phyloP scores from a whole-genome alignment of 1,140 invertebrate genomes.

The Drosophila lacteicornis region DNA sequence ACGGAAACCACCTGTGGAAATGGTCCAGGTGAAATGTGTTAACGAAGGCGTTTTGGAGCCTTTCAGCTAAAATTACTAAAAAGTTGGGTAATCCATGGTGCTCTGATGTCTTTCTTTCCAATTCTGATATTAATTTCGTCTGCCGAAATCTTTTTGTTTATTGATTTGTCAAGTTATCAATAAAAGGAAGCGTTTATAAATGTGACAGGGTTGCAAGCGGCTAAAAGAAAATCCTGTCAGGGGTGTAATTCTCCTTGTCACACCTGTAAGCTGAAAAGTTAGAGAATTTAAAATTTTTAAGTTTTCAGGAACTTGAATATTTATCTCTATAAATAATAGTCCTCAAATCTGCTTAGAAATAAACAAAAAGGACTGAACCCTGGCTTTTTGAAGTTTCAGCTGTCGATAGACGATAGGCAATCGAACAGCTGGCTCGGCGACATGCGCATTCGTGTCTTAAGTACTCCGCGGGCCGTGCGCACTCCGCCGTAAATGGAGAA shows the following conservation, averaged over 20 bases:
- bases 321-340: background rate
- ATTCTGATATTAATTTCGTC: background rate
- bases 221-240: background rate
- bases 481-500: slow-evolving; percentile 39
- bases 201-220: background rate
- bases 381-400: slow-evolving; percentile 4
- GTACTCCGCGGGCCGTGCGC: slow-evolving; percentile 20
- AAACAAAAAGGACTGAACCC: background rate
- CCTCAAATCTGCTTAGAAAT: background rate
- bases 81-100: too few species aligned
- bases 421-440: slow-evolving; percentile 23
- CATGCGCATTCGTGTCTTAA: slow-evolving; percentile 20
- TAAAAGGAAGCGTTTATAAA: background rate
- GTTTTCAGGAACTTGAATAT: too few species aligned
- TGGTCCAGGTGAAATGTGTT: background rate
- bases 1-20: slow-evolving; percentile 39
- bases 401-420: slow-evolving; percentile 31
- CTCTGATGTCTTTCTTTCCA: too few species aligned
- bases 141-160: slow-evolving; percentile 5
- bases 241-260: background rate
- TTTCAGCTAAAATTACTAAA: background rate
- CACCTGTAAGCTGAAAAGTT: background rate
- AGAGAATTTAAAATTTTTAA: background rate
- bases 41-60: too few species aligned
- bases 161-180: slow-evolving; percentile 23